Base-by-base conservation (phyloP, 1,140 invertebrate species). In the Carposina sasakii region DNA sequence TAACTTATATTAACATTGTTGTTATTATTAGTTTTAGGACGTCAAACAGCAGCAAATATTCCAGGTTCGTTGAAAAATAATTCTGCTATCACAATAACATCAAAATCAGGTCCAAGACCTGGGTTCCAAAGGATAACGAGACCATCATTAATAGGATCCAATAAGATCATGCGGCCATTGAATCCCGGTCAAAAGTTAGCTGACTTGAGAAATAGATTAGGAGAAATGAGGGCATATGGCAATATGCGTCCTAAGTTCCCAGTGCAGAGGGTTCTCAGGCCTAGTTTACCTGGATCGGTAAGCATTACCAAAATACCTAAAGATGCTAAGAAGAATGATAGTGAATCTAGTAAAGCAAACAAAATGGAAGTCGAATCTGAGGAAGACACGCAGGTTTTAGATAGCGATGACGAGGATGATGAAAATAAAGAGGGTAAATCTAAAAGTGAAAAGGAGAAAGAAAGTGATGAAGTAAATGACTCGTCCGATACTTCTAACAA, bases 31-130 rank as follows among this genome's bases (percentile, higher is more conserved):
- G 86, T 85, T 59, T 52, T 87, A 60, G 78, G 84, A 36, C 77
- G 87, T 6, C 69, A 79, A 4, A 71, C 73, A 34, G 73, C 86
- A 42, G 81, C 75, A n/a, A 81, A 76, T 24, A 87, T 90, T 48
- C 87, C 88, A 0, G 88, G 89, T 20, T 87, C 89, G 0, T 76
- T 92, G 24, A 90, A 90, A 61, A 90, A 89, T 58, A 91, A 91
- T 58, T 88, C 90, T 6, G 89, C 90, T 2, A 88, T 91, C 23
- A 90, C 91, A 19, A 89, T 91, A 20, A 89, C 89, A 51, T 90
- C 90, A 16, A 90, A 90, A 70, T 76, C 44, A 50, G 78, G 63
- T 40, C 86, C 73, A 67, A n/a, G 79, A 48, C 74, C 76, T 19
- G 72, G 71, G 0, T 68, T 69, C 33, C 74, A 79, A 26, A 72